Conservation (phyloP, 1,140 invertebrate genomes). For the Pogonognathellus flavescens region DNA sequence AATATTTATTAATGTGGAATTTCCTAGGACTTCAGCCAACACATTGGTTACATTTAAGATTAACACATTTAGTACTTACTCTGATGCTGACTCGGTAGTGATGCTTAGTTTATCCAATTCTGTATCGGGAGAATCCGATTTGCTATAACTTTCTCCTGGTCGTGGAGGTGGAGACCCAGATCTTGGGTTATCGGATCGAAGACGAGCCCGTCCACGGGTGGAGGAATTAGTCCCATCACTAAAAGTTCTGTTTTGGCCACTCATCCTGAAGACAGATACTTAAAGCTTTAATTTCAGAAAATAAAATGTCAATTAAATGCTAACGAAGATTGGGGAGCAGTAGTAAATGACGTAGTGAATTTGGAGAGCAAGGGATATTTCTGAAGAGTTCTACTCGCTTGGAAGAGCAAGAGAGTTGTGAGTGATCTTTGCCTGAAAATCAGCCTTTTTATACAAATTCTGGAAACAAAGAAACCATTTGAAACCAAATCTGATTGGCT, state of each 20-base stretch:
- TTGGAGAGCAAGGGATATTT: neutral
- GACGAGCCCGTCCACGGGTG: neutral
- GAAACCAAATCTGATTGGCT: too few species aligned
- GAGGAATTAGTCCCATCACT: neutral
- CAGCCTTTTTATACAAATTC: neutral
- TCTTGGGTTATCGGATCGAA: neutral
- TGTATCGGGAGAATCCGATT: neutral
- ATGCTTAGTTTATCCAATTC: neutral
- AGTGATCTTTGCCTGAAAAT: neutral
- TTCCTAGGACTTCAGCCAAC: too few species aligned
- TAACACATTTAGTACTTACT: too few species aligned
- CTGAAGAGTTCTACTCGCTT: neutral
- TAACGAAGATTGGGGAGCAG: neutral
- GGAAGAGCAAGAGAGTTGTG: neutral
- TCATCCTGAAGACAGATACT: neutral
- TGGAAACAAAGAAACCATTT: neutral
- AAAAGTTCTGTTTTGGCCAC: neutral
- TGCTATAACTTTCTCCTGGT: neutral
- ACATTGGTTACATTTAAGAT: too few species aligned
- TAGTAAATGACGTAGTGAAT: neutral
- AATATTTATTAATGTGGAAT: neutral
- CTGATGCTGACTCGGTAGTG: neutral
- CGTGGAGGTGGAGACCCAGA: neutral
- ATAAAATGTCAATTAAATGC: neutral
- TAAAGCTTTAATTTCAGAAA: neutral